Evolutionary conservation across 2,113 vertebrate genomes (phyloP).

Genomic region (Haplochromis vanheusdeni): DNA sequence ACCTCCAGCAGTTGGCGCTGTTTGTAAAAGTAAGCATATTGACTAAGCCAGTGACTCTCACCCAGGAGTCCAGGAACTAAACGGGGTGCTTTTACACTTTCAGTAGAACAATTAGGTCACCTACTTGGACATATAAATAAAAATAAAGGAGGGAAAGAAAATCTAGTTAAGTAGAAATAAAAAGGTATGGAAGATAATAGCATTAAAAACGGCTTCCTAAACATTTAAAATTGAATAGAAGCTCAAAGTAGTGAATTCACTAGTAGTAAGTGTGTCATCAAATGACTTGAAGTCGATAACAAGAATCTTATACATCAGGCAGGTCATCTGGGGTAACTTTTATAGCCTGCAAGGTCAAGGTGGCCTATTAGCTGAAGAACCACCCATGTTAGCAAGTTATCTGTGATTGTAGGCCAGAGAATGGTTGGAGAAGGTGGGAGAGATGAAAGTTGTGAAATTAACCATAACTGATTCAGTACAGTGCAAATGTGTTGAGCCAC

Average conservation of each 20-base stretch:
- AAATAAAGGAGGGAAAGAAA: not conserved
- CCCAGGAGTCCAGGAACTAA: not conserved
- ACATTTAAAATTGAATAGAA: not conserved
- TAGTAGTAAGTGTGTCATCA: not conserved
- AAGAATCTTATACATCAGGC: not conserved
- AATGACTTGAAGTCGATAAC: not conserved
- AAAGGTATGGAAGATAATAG: not conserved
- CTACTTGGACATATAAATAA: not conserved
- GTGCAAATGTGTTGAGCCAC: not conserved
- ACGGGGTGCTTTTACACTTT: accelerated
- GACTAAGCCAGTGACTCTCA: not conserved
- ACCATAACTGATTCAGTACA: not conserved
- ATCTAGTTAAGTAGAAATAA: not conserved
- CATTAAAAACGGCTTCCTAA: not conserved
- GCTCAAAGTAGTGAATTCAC: not conserved
- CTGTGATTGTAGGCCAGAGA: not conserved
- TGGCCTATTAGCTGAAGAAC: not conserved
- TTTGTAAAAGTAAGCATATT: not conserved
- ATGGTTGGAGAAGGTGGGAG: not conserved
- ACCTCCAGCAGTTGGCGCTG: not conserved
- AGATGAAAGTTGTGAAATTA: not conserved
- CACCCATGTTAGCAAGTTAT: not conserved
- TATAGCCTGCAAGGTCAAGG: not conserved
- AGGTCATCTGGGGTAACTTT: not conserved
- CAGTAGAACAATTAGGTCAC: not conserved